Evolutionary conservation across 1,140 invertebrate genomes (phyloP).

Genomic region (Delia radicum): DNA sequence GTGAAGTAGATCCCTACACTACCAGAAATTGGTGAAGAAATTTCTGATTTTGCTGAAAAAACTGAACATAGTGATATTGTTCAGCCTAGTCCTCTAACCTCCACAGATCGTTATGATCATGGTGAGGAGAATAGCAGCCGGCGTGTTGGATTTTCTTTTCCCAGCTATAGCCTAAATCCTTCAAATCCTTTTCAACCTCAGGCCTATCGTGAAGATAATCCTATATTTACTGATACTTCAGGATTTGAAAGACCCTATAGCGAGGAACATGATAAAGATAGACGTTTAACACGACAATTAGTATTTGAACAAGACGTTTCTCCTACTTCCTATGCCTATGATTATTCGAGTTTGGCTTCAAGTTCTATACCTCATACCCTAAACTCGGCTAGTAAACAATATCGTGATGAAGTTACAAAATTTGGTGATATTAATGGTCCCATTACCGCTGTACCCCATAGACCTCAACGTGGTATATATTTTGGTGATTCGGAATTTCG

Average conservation of each 20-base stretch:
- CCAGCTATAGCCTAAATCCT: slow-evolving; percentile 50
- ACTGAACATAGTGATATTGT: slow-evolving; percentile 40
- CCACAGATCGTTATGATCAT: slow-evolving; percentile 27
- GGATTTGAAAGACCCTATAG: slow-evolving; percentile 38
- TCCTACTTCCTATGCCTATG: slow-evolving; percentile 35
- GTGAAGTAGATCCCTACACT: slow-evolving; percentile 36
- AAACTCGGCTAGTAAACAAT: slow-evolving; percentile 39
- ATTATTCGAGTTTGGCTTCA: slow-evolving; percentile 46
- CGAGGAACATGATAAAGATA: slow-evolving; percentile 43
- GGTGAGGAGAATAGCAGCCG: slow-evolving; percentile 43
- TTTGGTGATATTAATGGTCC: slow-evolving; percentile 54
- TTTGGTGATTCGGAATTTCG: slow-evolving; percentile 48
- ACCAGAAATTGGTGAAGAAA: slow-evolving; percentile 35
- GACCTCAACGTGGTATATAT: slow-evolving; percentile 43
- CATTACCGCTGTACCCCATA: slow-evolving; percentile 47
- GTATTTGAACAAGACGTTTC: slow-evolving; percentile 39
- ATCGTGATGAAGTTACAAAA: slow-evolving; percentile 54
- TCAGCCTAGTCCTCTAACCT: slow-evolving; percentile 25
- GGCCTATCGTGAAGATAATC: slow-evolving; percentile 51
- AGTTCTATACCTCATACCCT: slow-evolving; percentile 49
- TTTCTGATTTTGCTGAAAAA: slow-evolving; percentile 34
- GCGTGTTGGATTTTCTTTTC: slow-evolving; percentile 51
- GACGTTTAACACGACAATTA: slow-evolving; percentile 44
- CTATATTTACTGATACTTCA: slow-evolving; percentile 43
- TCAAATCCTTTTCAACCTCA: slow-evolving; percentile 49